phyloP scores from a whole-genome alignment of 2,888 invertebrate species.

The Rhyacophila evoluta region DNA sequence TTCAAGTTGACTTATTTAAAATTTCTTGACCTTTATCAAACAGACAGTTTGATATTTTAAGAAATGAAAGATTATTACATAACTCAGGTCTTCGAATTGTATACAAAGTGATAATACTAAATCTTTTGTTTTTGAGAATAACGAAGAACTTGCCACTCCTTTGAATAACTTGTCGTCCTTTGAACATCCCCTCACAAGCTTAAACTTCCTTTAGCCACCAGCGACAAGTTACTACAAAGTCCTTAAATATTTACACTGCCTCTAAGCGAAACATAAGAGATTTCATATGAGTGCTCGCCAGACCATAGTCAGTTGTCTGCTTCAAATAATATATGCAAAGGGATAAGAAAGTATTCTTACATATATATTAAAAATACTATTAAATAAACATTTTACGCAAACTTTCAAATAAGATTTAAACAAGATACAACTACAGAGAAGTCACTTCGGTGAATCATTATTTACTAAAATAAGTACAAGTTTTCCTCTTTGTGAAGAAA shows the following conservation, averaged over 20 bases:
- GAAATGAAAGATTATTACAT: too few species aligned
- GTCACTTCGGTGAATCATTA: too few species aligned
- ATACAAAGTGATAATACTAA: too few species aligned
- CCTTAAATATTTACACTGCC: not conserved
- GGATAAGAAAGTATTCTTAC: not conserved
- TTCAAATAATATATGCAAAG: not conserved
- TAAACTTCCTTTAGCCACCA: conserved; percentile 5
- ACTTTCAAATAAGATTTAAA: too few species aligned
- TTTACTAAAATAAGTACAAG: too few species aligned
- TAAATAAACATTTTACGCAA: too few species aligned
- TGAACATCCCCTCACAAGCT: not conserved
- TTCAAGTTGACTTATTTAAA: too few species aligned
- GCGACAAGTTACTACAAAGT: conserved; percentile 11
- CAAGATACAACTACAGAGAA: too few species aligned
- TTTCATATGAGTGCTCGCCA: not conserved
- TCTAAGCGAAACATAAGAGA: not conserved
- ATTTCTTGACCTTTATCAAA: too few species aligned
- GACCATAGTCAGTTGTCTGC: not conserved
- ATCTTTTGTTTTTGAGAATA: not conserved
- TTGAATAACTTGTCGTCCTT: not conserved
- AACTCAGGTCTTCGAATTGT: too few species aligned
- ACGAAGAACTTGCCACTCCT: not conserved
- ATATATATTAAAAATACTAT: not conserved
- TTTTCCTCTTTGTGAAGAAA: too few species aligned
- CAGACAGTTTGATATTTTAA: too few species aligned